Base-by-base conservation (phyloP, 2,797 vertebrate genomes). In the Champsocephalus gunnari region DNA sequence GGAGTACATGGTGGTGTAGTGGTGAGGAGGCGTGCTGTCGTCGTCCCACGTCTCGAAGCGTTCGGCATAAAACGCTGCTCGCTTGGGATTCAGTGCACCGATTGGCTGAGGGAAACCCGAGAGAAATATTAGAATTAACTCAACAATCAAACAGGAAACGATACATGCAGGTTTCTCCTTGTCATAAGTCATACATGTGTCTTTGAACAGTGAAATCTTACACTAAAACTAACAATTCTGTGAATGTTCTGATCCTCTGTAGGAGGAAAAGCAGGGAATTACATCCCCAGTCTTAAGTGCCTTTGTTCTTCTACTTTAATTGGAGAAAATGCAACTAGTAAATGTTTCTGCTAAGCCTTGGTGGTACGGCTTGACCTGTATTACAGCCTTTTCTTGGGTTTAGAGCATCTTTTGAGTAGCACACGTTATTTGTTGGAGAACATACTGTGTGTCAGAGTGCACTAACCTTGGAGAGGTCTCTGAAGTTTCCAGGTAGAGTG, bases 31-130 rank as follows among this genome's bases (percentile, higher is more conserved):
- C 41, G 94, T 94, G 77, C 97, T 94, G 77, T 99, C 98, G 16
- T 99, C 98, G 32, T 99, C 97, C 97, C 97, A 98, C 0, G 97
- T 96, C 90, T 99, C 98, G 51, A 98, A 99, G 14, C 95, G 96
- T 14, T 99, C 98, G 5, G 97, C 98, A 55, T 98, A 99, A 93
- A 99, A 99, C 6, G 97, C 97, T 0, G 98, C 98, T 89, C 98
- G 96, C 93, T 99, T 99, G 66, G 98, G 98, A 89, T 99, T 99
- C 94, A 99, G 95, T 44, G 98, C 98, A 84, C 98, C 98, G 38
- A 99, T 97, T 65, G 98, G 98, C 98, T 99, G 58, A 44, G 89
- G 63, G 73, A 77, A 59, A 80, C 1, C 34, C 57, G 32, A 66
- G 4, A 62, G 17, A 62, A 47, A 72, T 2, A n/a, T 61, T 12